Conservation (phyloP, 2,113 vertebrate genomes). For the Leptodactylus fuscus region DNA sequence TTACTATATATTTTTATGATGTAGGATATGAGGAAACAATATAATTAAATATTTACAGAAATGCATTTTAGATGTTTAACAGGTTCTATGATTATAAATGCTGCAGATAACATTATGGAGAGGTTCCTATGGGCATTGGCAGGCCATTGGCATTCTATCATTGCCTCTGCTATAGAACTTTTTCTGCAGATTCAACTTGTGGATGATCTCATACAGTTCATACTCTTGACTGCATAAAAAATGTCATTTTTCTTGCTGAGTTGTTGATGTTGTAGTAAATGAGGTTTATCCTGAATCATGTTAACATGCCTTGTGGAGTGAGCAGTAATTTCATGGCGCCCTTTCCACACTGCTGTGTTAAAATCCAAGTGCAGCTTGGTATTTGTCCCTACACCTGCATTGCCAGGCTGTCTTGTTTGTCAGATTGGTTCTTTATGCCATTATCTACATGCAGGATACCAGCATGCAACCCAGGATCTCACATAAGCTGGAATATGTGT, state of each 20-base stretch:
- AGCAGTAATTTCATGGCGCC: conserved; percentile 30
- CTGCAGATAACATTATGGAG: not conserved
- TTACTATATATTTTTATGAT: too few species aligned
- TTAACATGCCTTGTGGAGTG: not conserved
- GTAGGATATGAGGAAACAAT: not conserved
- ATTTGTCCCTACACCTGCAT: conserved; percentile 42
- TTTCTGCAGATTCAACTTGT: not conserved
- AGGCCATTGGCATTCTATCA: not conserved
- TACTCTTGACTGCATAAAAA: not conserved
- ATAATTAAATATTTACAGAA: not conserved
- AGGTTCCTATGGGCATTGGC: not conserved
- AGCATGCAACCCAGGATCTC: conserved; percentile 4
- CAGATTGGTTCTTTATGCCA: conserved; percentile 4
- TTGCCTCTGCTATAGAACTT: conserved; percentile 8
- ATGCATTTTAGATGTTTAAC: not conserved
- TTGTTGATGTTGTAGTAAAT: conserved; percentile 39
- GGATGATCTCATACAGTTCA: not conserved
- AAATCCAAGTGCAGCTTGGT: not conserved
- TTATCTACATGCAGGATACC: conserved; percentile 18
- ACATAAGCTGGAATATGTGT: conserved; percentile 18
- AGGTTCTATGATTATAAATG: too few species aligned
- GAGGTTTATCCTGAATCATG: conserved; percentile 29
- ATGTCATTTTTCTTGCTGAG: conserved; percentile 21
- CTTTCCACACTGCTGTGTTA: conserved; percentile 6
- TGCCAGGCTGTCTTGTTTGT: conserved; percentile 3